Percentiles rank a stretch among this genome's conserved stretches.
Evolutionary conservation across 2,888 invertebrate genomes (phyloP).

Genomic region (Zhuqinia jingwanae): DNA sequence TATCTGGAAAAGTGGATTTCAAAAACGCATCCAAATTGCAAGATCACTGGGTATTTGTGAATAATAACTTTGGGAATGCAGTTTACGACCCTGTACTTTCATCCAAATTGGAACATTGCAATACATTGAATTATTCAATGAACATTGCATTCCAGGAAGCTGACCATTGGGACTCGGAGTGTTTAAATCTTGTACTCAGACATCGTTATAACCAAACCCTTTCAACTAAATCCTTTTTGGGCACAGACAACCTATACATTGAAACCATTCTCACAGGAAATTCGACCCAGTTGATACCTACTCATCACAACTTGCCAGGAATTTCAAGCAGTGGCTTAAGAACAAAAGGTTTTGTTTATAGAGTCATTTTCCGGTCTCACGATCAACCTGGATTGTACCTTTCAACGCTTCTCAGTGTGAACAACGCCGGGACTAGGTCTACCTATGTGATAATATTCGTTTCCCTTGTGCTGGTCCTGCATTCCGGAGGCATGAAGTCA

Average conservation of each 20-base stretch:
- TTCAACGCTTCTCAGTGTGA: not conserved
- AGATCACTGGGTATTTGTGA: constrained; percentile 12
- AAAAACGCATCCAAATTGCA: not conserved
- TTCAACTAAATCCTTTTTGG: not conserved
- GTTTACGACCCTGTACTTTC: not conserved
- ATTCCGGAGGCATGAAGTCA: constrained; percentile 6
- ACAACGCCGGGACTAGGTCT: not conserved
- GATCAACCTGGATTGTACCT: not conserved
- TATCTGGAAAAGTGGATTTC: not conserved
- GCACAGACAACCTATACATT: constrained; percentile 18
- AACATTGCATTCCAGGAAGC: constrained; percentile 18
- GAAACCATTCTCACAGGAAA: not conserved
- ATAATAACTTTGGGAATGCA: constrained; percentile 39
- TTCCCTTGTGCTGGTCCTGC: not conserved
- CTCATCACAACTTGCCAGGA: not conserved
- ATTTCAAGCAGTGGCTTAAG: constrained; percentile 25
- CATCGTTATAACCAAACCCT: constrained; percentile 31
- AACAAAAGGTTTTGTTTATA: constrained; percentile 41
- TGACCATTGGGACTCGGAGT: constrained; percentile 45
- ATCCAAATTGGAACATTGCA: not conserved
- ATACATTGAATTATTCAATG: not conserved
- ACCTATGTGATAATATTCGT: not conserved
- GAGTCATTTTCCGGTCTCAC: constrained; percentile 21
- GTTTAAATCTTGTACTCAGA: constrained; percentile 15
- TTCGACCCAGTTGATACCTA: not conserved